Percentiles rank a stretch among this genome's conserved stretches.
Evolutionary conservation across 2,113 vertebrate species (phyloP).

Genomic region (Python bivittatus): DNA sequence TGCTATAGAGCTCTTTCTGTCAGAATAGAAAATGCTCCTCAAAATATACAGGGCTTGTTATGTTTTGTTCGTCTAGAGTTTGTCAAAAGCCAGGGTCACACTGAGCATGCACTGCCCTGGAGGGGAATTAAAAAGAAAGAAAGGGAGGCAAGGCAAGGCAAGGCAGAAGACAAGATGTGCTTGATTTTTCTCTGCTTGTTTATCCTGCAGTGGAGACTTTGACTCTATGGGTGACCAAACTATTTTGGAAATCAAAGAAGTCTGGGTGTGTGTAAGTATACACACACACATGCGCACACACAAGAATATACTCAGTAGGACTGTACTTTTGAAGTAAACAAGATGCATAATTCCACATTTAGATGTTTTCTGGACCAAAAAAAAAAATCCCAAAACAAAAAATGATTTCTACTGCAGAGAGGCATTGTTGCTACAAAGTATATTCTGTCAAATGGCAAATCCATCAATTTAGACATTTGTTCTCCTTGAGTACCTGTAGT

Average conservation of each 20-base stretch:
- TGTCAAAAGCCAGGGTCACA: conserved; percentile 91
- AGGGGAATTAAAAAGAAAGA: conserved; percentile 72
- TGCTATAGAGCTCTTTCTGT: conserved; percentile 88
- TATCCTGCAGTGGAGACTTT: conserved; percentile 75
- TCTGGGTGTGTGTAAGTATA: conserved; percentile 67
- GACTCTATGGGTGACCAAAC: conserved; percentile 83
- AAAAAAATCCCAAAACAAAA: neutral
- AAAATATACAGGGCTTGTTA: conserved; percentile 85
- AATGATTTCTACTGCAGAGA: conserved; percentile 54
- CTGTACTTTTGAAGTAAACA: conserved; percentile 68
- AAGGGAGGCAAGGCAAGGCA: conserved; percentile 13
- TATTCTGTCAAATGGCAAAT: conserved; percentile 60
- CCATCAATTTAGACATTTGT: conserved; percentile 39
- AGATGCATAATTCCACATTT: conserved; percentile 73
- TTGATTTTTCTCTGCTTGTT: conserved; percentile 78
- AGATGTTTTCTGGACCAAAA: conserved; percentile 73
- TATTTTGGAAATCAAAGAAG: conserved; percentile 82
- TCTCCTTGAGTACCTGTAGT: conserved; percentile 62
- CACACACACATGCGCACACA: conserved; percentile 65
- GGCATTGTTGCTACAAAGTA: conserved; percentile 60
- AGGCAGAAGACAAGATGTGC: conserved; percentile 77
- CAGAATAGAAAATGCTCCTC: conserved; percentile 86
- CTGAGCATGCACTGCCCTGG: conserved; percentile 81
- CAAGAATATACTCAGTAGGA: conserved; percentile 58
- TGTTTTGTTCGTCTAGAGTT: conserved; percentile 90